Percentiles rank a stretch among this genome's conserved stretches.
phyloP scores from a whole-genome alignment of 2,797 vertebrate species.

The Mormyrops attenuatus region DNA sequence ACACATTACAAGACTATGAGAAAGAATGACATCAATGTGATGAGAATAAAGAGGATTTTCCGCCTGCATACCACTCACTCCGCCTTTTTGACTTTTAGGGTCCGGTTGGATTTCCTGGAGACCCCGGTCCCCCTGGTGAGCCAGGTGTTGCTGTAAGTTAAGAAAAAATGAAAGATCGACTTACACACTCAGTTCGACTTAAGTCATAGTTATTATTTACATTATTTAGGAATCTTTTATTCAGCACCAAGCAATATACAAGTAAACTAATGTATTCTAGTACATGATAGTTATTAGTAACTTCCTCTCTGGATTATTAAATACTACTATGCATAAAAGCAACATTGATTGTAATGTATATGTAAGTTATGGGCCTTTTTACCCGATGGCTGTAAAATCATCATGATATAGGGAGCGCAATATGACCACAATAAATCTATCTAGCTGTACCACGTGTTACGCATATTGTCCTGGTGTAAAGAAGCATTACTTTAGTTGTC shows the following conservation, averaged over 20 bases:
- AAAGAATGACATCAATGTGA: background rate
- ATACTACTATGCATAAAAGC: background rate
- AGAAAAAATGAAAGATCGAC: background rate
- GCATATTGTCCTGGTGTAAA: background rate
- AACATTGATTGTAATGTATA: background rate
- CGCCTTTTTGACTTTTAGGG: constrained; percentile 61
- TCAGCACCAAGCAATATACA: background rate
- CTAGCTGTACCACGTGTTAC: background rate
- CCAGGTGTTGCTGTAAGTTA: constrained; percentile 86
- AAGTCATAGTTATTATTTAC: background rate
- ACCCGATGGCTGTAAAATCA: background rate
- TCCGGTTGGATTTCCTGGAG: constrained; percentile 94
- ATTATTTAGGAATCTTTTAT: background rate
- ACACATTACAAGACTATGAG: background rate
- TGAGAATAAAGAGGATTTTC: background rate
- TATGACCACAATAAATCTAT: background rate
- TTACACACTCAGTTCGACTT: background rate
- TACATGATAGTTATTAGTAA: background rate
- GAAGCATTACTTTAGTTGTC: background rate
- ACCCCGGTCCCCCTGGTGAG: constrained; percentile 94
- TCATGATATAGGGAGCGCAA: background rate
- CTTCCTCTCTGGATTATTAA: background rate
- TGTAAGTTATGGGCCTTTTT: background rate
- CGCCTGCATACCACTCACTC: background rate
- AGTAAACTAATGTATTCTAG: background rate